Conservation (phyloP, 1,140 invertebrate genomes). For the Drosophila equinoxialis region DNA sequence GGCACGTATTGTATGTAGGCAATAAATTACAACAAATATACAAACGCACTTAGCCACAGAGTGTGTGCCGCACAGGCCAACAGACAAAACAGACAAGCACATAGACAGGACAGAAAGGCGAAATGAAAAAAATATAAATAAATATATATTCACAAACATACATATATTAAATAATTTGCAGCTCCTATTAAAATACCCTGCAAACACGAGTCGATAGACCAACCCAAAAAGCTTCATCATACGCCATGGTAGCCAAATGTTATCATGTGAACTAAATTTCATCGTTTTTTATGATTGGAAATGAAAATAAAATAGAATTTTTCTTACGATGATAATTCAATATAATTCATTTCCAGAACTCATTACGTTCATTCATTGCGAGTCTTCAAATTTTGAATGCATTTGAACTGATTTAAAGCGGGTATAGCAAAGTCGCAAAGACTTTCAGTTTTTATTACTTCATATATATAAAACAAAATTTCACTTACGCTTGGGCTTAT, state of each 20-base stretch:
- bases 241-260: no score
- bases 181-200: slow-evolving; percentile 9
- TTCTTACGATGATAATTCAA: no score
- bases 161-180: slow-evolving; percentile 11
- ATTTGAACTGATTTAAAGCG: not conserved
- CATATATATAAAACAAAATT: not conserved
- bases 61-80: not conserved
- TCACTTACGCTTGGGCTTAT: slow-evolving; percentile 26
- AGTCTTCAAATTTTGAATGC: not conserved
- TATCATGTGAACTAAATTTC: no score
- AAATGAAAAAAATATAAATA: not conserved
- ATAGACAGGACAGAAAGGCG: not conserved
- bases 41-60: slow-evolving; percentile 11
- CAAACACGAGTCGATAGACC: no score
- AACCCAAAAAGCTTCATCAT: no score
- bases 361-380: not conserved
- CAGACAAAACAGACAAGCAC: not conserved
- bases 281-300: no score
- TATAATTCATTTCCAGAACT: no score
- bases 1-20: slow-evolving; percentile 9
- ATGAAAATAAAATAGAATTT: no score
- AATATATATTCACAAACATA: not conserved
- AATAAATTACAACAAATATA: slow-evolving; percentile 13
- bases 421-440: not conserved
- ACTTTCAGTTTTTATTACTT: not conserved